Evolutionary conservation across 1,140 invertebrate genomes (phyloP), one percentile per base, ranked within the genome.

Genomic region (Drosophila azteca): DNA sequence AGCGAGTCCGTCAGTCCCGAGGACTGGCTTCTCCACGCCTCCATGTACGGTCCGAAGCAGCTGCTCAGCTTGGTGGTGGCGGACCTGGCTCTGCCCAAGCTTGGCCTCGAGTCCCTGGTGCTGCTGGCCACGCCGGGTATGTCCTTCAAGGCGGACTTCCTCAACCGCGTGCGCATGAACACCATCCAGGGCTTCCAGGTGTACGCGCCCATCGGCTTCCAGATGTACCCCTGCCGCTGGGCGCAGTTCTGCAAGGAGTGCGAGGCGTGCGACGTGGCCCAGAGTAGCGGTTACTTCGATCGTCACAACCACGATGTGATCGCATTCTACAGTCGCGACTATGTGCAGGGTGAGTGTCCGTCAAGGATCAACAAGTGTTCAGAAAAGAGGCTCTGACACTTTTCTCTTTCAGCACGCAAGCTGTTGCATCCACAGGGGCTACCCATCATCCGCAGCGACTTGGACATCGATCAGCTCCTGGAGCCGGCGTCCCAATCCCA

Each of bases 151-250:
- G 83, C 94, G 43, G 97, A 98, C 84, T 98, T 96, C 91, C 93
- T 98, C 15, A 98, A 97, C 78, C 93, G 95, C 77, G 96, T 96
- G 7, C 93, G 96, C 59, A 97, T 97, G 96, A 97, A 97, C 90
- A 97, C 96, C 3, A 96, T 97, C 58, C 92, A 92, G 51, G 94
- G 95, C 58, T 95, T 94, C 90, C 97, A 97, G 93, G 94, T 97
- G 69, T 98, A 95, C 91, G 95, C 95, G 76, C 95, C 97, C 22
- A 95, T 97, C 43, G 96, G 96, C n/a, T 97, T 97, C 90, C 93
- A 94, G 50, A 95, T 95, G 90, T 96, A 94, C 92, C 94, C 88
- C 90, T 94, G 77, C 93, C 94, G 77, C 84, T 91, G 81, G 93
- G 93, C 91, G 92, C 90, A 92, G 63, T 93, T 92, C 61, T 92